These are phyloP conservation scores for Gopherus flavomarginatus DNA, from an alignment of 2,113 vertebrate species.

Conservation along the genomic window DNA sequence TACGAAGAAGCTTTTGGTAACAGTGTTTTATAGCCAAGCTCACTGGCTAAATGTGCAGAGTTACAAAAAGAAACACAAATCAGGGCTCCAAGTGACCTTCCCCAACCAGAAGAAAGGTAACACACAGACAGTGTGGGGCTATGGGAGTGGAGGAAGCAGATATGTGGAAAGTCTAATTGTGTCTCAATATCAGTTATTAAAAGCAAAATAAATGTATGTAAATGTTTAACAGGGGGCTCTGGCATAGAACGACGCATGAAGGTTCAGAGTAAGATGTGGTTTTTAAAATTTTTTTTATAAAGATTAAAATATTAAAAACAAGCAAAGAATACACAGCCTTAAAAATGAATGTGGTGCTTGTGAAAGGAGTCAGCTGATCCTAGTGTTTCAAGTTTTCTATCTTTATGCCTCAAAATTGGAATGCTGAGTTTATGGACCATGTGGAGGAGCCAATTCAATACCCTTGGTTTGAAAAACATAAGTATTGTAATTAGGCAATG, in stretches of 20 bases:
- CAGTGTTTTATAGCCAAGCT: rapidly evolving
- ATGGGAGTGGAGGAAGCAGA: background rate
- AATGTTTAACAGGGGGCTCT: background rate
- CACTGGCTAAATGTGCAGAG: background rate
- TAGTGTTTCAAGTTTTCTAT: background rate
- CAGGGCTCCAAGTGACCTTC: background rate
- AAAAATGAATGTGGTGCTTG: rapidly evolving
- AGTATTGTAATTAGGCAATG: background rate
- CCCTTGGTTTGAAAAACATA: background rate
- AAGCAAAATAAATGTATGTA: background rate
- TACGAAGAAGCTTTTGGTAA: rapidly evolving
- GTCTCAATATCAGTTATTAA: background rate
- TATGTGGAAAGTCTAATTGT: rapidly evolving
- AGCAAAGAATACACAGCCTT: rapidly evolving
- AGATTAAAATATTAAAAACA: background rate
- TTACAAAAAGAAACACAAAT: background rate
- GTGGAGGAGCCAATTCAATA: background rate
- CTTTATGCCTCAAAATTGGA: background rate
- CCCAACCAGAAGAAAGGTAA: background rate
- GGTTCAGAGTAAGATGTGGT: background rate
- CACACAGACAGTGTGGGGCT: rapidly evolving
- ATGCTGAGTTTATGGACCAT: background rate
- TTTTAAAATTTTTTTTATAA: background rate
- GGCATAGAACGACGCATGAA: background rate
- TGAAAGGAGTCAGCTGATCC: background rate